Conservation (phyloP, 2,797 vertebrate genomes). For the Macropus fuliginosus region DNA sequence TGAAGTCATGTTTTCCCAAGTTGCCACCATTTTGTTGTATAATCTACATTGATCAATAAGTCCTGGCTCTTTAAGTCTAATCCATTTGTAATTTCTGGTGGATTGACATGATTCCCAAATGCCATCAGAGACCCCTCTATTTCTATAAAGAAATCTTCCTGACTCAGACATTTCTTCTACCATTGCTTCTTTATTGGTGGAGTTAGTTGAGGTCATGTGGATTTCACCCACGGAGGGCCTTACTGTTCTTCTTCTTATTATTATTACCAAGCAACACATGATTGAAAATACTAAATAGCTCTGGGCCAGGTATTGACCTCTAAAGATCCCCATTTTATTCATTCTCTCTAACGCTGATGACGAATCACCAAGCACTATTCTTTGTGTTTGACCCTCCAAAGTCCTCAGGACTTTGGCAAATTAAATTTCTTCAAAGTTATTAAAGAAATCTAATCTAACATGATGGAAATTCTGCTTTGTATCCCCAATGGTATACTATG, state of each 20-base stretch:
- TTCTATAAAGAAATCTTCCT: not conserved
- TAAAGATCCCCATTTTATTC: slow-evolving; percentile 60
- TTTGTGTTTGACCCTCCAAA: slow-evolving; percentile 63
- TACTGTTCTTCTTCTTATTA: not conserved
- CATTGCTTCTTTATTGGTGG: not conserved
- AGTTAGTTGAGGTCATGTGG: not conserved
- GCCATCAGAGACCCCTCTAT: not conserved
- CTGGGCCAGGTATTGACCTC: slow-evolving; percentile 67
- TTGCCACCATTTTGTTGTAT: not conserved
- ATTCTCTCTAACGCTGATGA: slow-evolving; percentile 54
- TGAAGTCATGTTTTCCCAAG: not conserved
- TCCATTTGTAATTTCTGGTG: not conserved
- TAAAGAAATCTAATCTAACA: slow-evolving; percentile 53
- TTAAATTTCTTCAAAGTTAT: slow-evolving; percentile 62
- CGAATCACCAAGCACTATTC: slow-evolving; percentile 57
- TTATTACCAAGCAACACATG: slow-evolving; percentile 54
- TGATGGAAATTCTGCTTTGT: slow-evolving; percentile 20
- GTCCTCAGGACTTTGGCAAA: slow-evolving; percentile 64
- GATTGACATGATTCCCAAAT: not conserved
- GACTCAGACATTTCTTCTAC: not conserved
- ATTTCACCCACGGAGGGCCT: not conserved
- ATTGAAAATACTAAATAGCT: slow-evolving; percentile 65
- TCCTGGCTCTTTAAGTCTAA: not conserved
- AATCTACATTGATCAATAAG: not conserved
- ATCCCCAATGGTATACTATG: slow-evolving; percentile 3